Conservation (phyloP, 2,888 invertebrate genomes). For the Caradrina kadenii region DNA sequence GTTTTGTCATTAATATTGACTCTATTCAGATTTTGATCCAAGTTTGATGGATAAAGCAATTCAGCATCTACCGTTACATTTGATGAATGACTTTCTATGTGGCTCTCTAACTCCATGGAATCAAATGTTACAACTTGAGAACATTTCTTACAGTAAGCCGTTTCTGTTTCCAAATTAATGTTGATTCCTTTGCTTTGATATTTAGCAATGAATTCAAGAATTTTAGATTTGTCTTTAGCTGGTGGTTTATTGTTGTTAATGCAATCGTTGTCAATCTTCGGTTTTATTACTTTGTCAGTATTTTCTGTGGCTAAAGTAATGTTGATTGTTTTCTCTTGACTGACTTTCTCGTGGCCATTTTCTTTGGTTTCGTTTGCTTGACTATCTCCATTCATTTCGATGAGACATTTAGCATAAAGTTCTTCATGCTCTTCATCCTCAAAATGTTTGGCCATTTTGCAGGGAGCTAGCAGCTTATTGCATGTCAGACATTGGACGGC, state of each 20-base stretch:
- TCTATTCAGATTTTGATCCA: slow-evolving; percentile 42
- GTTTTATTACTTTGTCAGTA: neutral
- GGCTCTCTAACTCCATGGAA: slow-evolving; percentile 53
- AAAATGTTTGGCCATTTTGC: slow-evolving; percentile 64
- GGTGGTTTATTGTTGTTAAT: slow-evolving; percentile 1
- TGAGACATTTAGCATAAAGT: slow-evolving; percentile 32
- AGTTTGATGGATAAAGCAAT: slow-evolving; percentile 41
- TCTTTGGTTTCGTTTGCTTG: neutral
- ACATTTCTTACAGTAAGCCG: slow-evolving; percentile 64
- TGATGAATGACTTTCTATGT: slow-evolving; percentile 55
- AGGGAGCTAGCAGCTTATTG: slow-evolving; percentile 63
- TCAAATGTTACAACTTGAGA: slow-evolving; percentile 51
- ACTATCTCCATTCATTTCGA: slow-evolving; percentile 16
- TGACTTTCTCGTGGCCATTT: neutral
- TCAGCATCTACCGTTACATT: slow-evolving; percentile 15
- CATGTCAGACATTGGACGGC: slow-evolving; percentile 75
- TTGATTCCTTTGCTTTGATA: slow-evolving; percentile 63
- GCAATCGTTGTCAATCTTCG: neutral
- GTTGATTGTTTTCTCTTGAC: neutral
- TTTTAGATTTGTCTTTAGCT: slow-evolving; percentile 50
- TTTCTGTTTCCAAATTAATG: slow-evolving; percentile 65
- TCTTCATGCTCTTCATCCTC: slow-evolving; percentile 63
- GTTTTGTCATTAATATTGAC: slow-evolving; percentile 49
- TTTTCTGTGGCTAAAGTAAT: neutral
- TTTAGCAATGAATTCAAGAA: slow-evolving; percentile 53